Percentiles rank a stretch among this genome's conserved stretches.
Conservation (phyloP, 2,888 invertebrate genomes). For the Timandra comae region DNA sequence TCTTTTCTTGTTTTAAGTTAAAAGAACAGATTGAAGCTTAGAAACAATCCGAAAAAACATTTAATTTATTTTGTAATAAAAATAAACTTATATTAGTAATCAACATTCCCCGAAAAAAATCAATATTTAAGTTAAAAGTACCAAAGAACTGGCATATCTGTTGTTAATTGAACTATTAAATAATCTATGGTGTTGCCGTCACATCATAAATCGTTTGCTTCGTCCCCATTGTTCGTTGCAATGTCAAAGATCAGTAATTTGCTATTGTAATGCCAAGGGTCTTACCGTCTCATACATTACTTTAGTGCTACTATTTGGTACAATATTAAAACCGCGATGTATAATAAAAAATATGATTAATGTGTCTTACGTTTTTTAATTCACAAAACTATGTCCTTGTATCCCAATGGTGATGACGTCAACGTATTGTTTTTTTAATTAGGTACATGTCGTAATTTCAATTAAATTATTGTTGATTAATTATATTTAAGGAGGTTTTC, state of each 20-base stretch:
- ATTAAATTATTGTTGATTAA: no score
- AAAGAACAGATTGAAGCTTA: no score
- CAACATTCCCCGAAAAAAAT: no score
- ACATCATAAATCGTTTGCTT: constrained; percentile 48
- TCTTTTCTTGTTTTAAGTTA: no score
- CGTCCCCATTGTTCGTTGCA: constrained; percentile 62
- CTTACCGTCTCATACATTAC: constrained; percentile 21
- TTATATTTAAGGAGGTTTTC: no score
- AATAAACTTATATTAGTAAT: no score
- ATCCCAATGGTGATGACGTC: no score
- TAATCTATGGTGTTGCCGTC: constrained; percentile 42
- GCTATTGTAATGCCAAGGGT: constrained; percentile 56
- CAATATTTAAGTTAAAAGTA: no score
- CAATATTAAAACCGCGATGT: constrained; percentile 26
- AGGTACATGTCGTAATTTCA: no score
- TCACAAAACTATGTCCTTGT: constrained; percentile 26
- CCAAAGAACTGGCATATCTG: constrained; percentile 11
- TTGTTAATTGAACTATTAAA: constrained; percentile 9
- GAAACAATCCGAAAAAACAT: no score
- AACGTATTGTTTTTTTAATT: background rate
- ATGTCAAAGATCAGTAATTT: constrained; percentile 75
- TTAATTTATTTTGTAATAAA: no score
- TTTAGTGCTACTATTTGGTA: constrained; percentile 24
- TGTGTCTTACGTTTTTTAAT: constrained; percentile 30
- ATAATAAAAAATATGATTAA: constrained; percentile 37